Evolutionary conservation across 2,113 vertebrate genomes (phyloP).

Genomic region (Chloroceryle aenea): DNA sequence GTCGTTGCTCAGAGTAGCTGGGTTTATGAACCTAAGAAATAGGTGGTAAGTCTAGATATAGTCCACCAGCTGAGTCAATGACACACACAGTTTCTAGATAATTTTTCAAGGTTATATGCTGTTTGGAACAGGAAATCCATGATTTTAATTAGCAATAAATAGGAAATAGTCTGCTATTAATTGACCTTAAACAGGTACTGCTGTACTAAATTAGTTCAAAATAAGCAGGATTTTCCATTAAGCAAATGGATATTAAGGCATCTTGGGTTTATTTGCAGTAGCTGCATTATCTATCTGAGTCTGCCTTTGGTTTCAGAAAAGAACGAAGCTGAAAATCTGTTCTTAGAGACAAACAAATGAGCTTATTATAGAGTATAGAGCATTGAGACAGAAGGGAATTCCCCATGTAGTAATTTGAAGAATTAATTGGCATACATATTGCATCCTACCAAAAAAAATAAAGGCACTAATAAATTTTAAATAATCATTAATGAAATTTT

Average conservation of each 20-base stretch:
- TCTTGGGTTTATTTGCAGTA: conserved; percentile 27
- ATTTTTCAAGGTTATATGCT: conserved; percentile 38
- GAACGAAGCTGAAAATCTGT: not conserved
- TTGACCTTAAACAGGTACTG: conserved; percentile 65
- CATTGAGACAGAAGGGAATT: not conserved
- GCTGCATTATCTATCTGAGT: not conserved
- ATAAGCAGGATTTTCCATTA: conserved; percentile 53
- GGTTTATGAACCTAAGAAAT: not conserved
- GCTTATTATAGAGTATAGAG: not conserved
- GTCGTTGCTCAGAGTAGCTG: not conserved
- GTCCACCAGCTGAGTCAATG: conserved; percentile 13
- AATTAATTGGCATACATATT: not conserved
- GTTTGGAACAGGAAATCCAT: conserved; percentile 71
- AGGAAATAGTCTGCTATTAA: conserved; percentile 67
- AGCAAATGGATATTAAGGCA: conserved; percentile 33
- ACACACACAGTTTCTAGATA: not conserved
- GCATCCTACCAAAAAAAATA: not conserved
- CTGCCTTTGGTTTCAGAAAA: not conserved
- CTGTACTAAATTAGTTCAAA: conserved; percentile 62
- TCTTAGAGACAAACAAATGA: not conserved
- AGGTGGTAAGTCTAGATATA: not conserved
- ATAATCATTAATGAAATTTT: not conserved
- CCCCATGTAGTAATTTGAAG: not conserved
- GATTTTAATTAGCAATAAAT: conserved; percentile 69
- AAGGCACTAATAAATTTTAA: not conserved